A percentile compares a stretch with the other conserved stretches of the same genome.
Conservation (phyloP, 2,113 vertebrate species). For the Athene noctua region DNA sequence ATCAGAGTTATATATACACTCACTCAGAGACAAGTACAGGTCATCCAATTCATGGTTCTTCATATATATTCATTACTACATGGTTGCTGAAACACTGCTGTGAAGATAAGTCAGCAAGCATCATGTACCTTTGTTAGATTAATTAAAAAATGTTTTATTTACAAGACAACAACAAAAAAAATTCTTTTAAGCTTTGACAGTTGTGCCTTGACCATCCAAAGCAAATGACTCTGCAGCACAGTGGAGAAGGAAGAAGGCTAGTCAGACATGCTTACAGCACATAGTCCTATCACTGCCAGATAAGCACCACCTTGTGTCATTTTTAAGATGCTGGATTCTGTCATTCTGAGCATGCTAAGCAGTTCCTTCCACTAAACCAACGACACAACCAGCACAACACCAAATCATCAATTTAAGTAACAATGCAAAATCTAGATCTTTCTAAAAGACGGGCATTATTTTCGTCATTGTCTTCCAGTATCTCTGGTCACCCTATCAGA, state of each 20-base stretch:
- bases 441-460: background rate
- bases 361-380: background rate
- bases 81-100: background rate
- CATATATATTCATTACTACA: background rate
- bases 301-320: background rate
- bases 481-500: background rate
- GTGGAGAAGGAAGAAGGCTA: rapidly evolving
- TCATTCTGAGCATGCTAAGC: background rate
- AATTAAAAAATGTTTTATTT: background rate
- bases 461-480: background rate
- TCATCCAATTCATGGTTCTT: background rate
- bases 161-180: background rate
- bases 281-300: background rate
- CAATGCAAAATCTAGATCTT: background rate
- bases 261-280: background rate
- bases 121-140: background rate
- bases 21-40: background rate
- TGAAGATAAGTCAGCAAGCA: background rate
- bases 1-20: background rate
- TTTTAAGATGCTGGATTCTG: background rate
- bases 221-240: background rate
- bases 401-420: background rate
- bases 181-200: background rate
- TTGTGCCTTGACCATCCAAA: background rate
- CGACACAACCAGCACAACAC: background rate